These are phyloP conservation scores for Monopterus albus DNA, from an alignment of 2,113 vertebrate genomes.

Conservation along the genomic window DNA sequence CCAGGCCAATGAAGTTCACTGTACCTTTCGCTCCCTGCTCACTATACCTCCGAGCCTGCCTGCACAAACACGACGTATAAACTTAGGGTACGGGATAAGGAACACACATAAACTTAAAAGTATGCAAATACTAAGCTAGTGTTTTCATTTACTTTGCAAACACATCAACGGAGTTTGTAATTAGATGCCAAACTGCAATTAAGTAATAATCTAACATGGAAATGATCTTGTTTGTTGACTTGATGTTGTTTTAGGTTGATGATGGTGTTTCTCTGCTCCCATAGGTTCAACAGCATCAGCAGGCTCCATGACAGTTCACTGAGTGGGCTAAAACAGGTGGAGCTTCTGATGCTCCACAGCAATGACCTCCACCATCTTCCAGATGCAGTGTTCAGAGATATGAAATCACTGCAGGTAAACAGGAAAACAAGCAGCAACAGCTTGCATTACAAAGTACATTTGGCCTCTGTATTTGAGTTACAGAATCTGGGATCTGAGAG, in stretches of 20 bases:
- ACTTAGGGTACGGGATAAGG: slow-evolving; percentile 87
- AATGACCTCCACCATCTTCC: slow-evolving; percentile 90
- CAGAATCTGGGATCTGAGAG: not conserved
- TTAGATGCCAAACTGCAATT: not conserved
- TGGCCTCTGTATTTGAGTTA: not conserved
- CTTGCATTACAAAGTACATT: no score
- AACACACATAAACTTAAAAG: not conserved
- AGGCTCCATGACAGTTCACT: slow-evolving; percentile 85
- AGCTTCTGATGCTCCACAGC: slow-evolving; percentile 94
- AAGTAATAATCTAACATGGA: not conserved
- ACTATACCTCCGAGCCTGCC: slow-evolving; percentile 86
- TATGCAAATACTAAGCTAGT: not conserved
- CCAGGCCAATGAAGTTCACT: slow-evolving; percentile 92
- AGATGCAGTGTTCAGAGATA: slow-evolving; percentile 85
- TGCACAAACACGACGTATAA: slow-evolving; percentile 88
- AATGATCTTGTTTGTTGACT: not conserved
- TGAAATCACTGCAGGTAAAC: slow-evolving; percentile 90
- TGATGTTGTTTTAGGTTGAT: not conserved
- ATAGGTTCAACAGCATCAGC: slow-evolving; percentile 93
- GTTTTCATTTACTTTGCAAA: not conserved
- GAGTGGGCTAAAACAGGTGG: slow-evolving; percentile 84
- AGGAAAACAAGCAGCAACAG: slow-evolving; percentile 4
- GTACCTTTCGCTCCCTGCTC: slow-evolving; percentile 91
- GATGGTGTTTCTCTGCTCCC: slow-evolving; percentile 21
- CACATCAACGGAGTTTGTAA: not conserved